These are phyloP conservation scores for Ceratothoa steindachneri DNA, from an alignment of 2,888 invertebrate genomes.

Conservation along the genomic window DNA sequence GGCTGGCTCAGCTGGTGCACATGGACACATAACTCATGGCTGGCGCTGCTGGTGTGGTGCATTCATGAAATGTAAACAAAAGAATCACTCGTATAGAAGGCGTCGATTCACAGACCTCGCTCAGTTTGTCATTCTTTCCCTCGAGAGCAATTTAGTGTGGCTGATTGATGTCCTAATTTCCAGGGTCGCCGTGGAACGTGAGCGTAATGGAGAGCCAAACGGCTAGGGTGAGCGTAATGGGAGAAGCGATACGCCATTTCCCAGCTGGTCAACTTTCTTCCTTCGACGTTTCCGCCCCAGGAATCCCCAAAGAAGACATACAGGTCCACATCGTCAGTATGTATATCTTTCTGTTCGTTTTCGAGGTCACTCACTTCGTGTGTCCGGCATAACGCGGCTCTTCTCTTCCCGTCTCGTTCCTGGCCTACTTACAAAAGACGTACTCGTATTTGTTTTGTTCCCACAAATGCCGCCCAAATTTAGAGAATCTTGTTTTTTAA, in stretches of 20 bases:
- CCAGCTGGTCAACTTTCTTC: constrained; percentile 83
- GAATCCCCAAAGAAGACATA: constrained; percentile 59
- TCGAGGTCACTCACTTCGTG: background rate
- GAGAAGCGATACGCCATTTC: constrained; percentile 82
- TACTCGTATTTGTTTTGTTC: background rate
- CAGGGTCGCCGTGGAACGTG: constrained; percentile 92
- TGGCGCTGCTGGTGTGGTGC: no score
- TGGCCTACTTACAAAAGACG: no score
- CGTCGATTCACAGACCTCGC: no score
- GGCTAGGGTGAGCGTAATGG: constrained; percentile 57
- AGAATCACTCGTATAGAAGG: no score
- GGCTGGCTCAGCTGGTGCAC: no score
- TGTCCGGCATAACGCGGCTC: background rate
- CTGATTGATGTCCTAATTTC: no score
- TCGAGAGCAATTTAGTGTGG: no score
- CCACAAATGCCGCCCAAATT: no score
- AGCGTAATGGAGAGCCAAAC: constrained; percentile 69
- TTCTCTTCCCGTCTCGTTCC: background rate
- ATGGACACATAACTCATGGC: no score
- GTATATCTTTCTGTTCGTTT: constrained; percentile 50
- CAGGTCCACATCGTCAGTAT: constrained; percentile 60
- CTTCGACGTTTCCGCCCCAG: constrained; percentile 77
- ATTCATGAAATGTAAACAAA: no score
- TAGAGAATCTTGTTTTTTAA: no score
- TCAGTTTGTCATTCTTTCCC: no score